A percentile compares a stretch with the other conserved stretches of the same genome.
phyloP scores from a whole-genome alignment of 64 coral and sea anemone genomes.

The Actinia equina region DNA sequence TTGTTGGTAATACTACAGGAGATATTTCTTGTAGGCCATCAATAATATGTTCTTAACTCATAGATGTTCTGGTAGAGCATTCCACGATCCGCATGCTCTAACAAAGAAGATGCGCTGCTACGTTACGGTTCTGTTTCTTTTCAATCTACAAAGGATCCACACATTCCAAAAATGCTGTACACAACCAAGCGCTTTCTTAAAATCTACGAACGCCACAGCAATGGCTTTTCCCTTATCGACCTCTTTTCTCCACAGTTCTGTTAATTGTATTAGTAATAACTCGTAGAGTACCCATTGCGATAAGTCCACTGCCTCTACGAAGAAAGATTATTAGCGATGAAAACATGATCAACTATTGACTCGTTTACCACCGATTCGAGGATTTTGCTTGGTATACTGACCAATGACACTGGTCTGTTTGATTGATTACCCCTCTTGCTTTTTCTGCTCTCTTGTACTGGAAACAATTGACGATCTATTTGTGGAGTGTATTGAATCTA shows the following conservation, averaged over 20 bases:
- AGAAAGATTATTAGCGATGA: constrained; percentile 6
- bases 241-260: constrained; percentile 10
- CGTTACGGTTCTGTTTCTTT: too few species aligned
- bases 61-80: too few species aligned
- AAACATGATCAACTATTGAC: not conserved
- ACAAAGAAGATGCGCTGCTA: too few species aligned
- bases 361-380: not conserved
- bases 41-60: too few species aligned
- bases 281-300: constrained; percentile 17
- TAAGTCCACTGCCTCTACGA: not conserved
- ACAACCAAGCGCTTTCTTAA: constrained; percentile 25
- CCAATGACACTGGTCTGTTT: too few species aligned
- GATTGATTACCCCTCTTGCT: too few species aligned
- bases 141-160: not conserved
- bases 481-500: too few species aligned
- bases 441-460: too few species aligned
- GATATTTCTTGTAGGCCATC: too few species aligned
- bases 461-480: too few species aligned
- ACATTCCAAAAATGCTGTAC: constrained; percentile 15
- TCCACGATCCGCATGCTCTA: too few species aligned
- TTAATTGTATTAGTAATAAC: not conserved
- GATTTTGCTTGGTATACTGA: constrained; percentile 19
- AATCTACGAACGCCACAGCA: constrained; percentile 12
- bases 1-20: too few species aligned
- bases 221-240: not conserved